These are phyloP conservation scores for Pyxicephalus adspersus DNA, from an alignment of 2,113 vertebrate species.

Conservation along the genomic window DNA sequence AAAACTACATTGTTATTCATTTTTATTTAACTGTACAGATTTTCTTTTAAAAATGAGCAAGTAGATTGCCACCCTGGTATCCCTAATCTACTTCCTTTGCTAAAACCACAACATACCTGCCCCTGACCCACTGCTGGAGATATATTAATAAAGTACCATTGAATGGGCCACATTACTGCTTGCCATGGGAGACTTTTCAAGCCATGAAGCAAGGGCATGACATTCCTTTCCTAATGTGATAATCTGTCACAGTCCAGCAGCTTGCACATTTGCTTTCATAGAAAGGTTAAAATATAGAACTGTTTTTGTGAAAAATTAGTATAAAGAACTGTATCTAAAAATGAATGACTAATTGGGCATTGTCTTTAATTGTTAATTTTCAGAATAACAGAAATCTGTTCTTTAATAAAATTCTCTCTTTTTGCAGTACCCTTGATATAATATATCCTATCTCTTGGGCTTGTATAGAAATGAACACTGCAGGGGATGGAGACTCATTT, in stretches of 20 bases:
- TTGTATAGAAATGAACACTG: slow-evolving; percentile 15
- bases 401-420: neutral
- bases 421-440: slow-evolving; percentile 16
- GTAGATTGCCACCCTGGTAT: no score
- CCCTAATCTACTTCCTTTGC: no score
- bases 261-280: neutral
- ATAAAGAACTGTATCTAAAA: neutral
- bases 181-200: no score
- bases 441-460: neutral
- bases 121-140: no score
- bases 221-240: neutral
- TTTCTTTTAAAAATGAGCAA: no score
- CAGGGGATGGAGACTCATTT: slow-evolving; percentile 38
- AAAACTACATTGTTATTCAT: no score
- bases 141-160: no score
- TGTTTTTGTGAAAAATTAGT: neutral
- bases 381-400: neutral
- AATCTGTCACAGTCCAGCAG: neutral
- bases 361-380: neutral
- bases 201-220: no score
- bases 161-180: no score
- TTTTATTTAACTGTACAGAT: no score
- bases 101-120: no score
- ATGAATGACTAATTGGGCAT: no score
- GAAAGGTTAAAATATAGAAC: neutral